Evolutionary conservation across 2,888 invertebrate genomes (phyloP).

Genomic region (Drosophila borborema): DNA sequence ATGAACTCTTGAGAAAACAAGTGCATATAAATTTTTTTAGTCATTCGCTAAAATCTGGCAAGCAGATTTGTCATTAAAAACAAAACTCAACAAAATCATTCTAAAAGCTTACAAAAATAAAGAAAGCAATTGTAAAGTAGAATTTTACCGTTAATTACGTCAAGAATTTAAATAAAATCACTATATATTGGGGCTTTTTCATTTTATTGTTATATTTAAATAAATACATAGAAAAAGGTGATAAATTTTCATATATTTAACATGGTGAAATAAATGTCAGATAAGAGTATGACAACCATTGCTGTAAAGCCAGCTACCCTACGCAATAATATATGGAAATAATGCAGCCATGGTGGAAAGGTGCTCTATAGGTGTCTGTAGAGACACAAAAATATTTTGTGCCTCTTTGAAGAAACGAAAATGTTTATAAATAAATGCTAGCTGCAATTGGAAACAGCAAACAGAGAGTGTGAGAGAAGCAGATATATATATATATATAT

Average conservation of each 20-base stretch:
- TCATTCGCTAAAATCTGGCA: not conserved
- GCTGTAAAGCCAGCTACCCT: not conserved
- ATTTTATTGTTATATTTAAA: too few relatives aligned
- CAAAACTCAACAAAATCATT: not conserved
- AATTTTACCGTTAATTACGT: too few relatives aligned
- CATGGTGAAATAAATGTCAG: not conserved
- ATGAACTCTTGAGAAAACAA: not conserved
- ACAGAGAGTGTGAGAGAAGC: conserved; percentile 10
- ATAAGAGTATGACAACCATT: not conserved
- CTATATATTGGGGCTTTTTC: too few relatives aligned
- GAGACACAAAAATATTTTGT: conserved; percentile 9
- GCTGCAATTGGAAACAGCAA: conserved; percentile 68
- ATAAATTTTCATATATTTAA: too few relatives aligned
- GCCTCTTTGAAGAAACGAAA: conserved; percentile 25
- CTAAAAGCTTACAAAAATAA: not conserved
- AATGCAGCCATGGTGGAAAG: not conserved
- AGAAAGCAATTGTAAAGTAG: too few relatives aligned
- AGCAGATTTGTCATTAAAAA: not conserved
- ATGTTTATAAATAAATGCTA: conserved; percentile 72
- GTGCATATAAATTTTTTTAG: not conserved
- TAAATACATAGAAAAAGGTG: too few relatives aligned
- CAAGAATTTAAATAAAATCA: too few relatives aligned
- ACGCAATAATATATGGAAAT: not conserved
- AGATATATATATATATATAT: not conserved
- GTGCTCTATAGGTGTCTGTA: conserved; percentile 4